Evolutionary conservation across 1,140 invertebrate genomes (phyloP), one percentile per base, ranked within the genome.

Genomic region (Anastrepha ludens): DNA sequence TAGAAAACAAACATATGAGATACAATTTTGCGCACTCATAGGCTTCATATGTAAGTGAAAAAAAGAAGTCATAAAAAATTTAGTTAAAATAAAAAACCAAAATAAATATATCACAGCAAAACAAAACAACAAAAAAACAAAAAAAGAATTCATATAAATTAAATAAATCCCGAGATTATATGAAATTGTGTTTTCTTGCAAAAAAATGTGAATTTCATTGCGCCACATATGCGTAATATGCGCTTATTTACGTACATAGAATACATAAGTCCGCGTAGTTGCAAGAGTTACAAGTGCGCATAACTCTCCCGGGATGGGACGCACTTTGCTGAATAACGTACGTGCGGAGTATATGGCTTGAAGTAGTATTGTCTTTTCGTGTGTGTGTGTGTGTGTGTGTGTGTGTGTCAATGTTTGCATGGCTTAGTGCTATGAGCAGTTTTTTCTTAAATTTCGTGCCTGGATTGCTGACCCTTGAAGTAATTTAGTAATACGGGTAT

Each of bases 391-490:
- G 8, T 59, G 0, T n/a, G 60, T 64, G 9, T 5, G 60, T 62
- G 20, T 62, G 60, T 3, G 60, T 3, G 17, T 62, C 15, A 0
- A 3, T 17, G 60, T 2, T 17, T 4, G 60, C 3, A 7, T 62
- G 3, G n/a, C 15, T 20, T 6, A 62, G 62, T 20, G 65, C 13
- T 15, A 20, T 29, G 13, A 67, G 39, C 8, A 9, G n/a, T 41
- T 6, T 39, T 67, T 20, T 62, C 20, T 64, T 17, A 39, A 29
- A 41, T 41, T 67, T 67, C 29, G 20, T 67, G 64, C 39, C 65
- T 29, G 65, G 39, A 67, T 64, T 67, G 39, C 29, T 67, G 65
- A 67, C 65, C 65, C 65, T 67, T 67, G 20, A 67, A 67, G 65
- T 41, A 67, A 67, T 29, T 29, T 29, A 29, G 29, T 29, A 29